Conservation (phyloP, 2,113 vertebrate species). For the Apodemus sylvaticus region DNA sequence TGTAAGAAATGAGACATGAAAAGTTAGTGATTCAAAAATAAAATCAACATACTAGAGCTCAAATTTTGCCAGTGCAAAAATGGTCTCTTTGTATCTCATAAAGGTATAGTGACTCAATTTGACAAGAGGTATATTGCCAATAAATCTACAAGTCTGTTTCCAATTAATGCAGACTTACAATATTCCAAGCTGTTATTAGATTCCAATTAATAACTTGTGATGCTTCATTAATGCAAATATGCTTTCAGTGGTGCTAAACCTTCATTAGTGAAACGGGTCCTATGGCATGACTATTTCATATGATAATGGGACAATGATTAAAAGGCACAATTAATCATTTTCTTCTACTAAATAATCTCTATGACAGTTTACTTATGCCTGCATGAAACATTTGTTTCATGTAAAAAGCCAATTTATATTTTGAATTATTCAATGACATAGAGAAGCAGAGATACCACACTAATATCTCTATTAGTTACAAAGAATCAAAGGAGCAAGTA, state of each 20-base stretch:
- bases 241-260: constrained; percentile 71
- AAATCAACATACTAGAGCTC: constrained; percentile 43
- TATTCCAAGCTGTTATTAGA: constrained; percentile 75
- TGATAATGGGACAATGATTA: constrained; percentile 77
- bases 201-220: constrained; percentile 80
- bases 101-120: constrained; percentile 66
- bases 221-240: constrained; percentile 79
- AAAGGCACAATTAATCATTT: constrained; percentile 76
- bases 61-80: constrained; percentile 43
- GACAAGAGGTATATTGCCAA: constrained; percentile 76
- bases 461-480: background rate
- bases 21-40: constrained; percentile 41
- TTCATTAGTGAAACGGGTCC: constrained; percentile 74
- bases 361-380: constrained; percentile 71
- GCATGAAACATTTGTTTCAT: constrained; percentile 62
- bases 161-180: constrained; percentile 77
- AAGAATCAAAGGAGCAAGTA: constrained; percentile 28
- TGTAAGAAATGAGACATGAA: background rate
- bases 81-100: constrained; percentile 54
- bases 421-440: constrained; percentile 50
- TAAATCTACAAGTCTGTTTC: constrained; percentile 78
- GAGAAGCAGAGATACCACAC: constrained; percentile 2
- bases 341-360: constrained; percentile 61
- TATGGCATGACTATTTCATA: constrained; percentile 69
- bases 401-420: constrained; percentile 65